These are phyloP conservation scores for Drosophila kikkawai DNA, from an alignment of 1,140 invertebrate genomes.

Conservation along the genomic window DNA sequence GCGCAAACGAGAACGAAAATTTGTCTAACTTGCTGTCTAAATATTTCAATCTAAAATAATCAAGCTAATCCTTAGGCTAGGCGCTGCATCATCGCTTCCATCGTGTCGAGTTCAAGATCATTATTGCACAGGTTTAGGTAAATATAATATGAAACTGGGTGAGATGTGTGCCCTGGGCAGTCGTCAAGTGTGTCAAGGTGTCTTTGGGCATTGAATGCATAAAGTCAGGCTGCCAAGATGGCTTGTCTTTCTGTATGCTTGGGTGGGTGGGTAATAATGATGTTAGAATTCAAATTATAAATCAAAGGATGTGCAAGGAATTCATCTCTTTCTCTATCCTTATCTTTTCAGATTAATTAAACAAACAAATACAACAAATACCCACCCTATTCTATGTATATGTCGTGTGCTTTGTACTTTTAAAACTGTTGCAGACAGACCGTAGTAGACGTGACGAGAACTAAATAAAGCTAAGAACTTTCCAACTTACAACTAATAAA, in stretches of 20 bases:
- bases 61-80: slow-evolving; percentile 44
- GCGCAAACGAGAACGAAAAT: slow-evolving; percentile 57
- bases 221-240: slow-evolving; percentile 8
- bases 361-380: slow-evolving; percentile 8
- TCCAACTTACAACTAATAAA: slow-evolving; percentile 41
- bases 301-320: background rate
- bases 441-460: slow-evolving; percentile 43
- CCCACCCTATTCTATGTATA: slow-evolving; percentile 29
- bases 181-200: slow-evolving; percentile 16
- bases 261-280: slow-evolving; percentile 5
- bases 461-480: slow-evolving; percentile 66
- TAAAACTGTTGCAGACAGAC: slow-evolving; percentile 60
- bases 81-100: slow-evolving; percentile 24
- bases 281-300: background rate
- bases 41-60: slow-evolving; percentile 71
- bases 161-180: slow-evolving; percentile 20
- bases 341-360: background rate
- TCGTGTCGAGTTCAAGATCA: slow-evolving; percentile 16
- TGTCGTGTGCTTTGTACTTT: slow-evolving; percentile 65
- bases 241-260: slow-evolving; percentile 15
- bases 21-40: slow-evolving; percentile 60
- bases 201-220: slow-evolving; percentile 24
- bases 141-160: slow-evolving; percentile 11
- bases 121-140: slow-evolving; percentile 32
- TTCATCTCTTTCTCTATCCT: background rate